These are phyloP conservation scores for Teleiodes luculella DNA, from an alignment of 2,888 invertebrate genomes.

Conservation along the genomic window DNA sequence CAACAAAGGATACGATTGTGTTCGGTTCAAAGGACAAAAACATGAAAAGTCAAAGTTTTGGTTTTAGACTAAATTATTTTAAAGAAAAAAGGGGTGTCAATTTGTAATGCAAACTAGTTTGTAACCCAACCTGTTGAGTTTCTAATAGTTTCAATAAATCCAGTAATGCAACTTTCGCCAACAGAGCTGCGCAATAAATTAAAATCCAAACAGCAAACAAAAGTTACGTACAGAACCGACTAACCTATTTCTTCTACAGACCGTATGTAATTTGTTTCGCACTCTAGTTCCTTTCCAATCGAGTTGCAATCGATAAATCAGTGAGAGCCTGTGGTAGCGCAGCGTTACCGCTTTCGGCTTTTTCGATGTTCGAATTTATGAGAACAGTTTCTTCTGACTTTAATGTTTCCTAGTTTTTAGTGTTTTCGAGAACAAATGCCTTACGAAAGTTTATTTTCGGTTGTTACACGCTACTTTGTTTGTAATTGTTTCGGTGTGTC, in stretches of 20 bases:
- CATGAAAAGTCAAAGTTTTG: neutral
- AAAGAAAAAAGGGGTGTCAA: neutral
- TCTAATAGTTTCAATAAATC: neutral
- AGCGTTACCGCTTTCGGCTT: constrained; percentile 17
- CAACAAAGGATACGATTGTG: neutral
- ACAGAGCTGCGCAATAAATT: neutral
- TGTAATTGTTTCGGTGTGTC: constrained; percentile 31
- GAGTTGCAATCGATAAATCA: constrained; percentile 14
- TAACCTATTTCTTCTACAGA: constrained; percentile 29
- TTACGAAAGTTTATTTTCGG: constrained; percentile 32
- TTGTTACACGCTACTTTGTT: constrained; percentile 23
- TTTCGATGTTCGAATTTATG: constrained; percentile 41
- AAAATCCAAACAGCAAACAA: constrained; percentile 2
- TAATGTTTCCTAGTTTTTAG: constrained; percentile 40
- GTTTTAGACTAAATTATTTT: too few species aligned
- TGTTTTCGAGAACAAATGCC: constrained; percentile 34
- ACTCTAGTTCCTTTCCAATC: constrained; percentile 1
- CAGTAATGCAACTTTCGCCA: neutral
- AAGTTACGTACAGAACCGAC: constrained; percentile 3
- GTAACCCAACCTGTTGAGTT: neutral
- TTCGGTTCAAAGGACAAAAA: too few species aligned
- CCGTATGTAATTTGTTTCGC: constrained; percentile 23
- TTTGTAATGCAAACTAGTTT: too few species aligned
- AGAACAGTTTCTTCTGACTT: constrained; percentile 41
- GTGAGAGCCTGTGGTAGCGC: constrained; percentile 10